Evolutionary conservation across 1,140 invertebrate species (phyloP).

Genomic region (Drosophila teissieri): DNA sequence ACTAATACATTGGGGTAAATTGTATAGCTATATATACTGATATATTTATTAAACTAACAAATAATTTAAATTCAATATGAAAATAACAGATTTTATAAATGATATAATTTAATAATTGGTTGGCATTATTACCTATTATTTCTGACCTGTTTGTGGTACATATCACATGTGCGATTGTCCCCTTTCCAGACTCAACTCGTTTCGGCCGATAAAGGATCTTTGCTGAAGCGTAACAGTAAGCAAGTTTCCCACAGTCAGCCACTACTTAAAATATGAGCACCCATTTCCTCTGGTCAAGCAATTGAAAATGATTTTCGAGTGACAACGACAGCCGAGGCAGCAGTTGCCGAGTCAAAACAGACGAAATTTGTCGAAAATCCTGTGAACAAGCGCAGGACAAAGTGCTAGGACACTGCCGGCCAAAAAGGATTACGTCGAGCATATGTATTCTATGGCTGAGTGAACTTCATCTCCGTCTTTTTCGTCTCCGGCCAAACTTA

Average conservation of each 20-base stretch:
- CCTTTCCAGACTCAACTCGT: neutral
- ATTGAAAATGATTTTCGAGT: slow-evolving; percentile 73
- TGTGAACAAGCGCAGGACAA: slow-evolving; percentile 79
- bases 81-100: neutral
- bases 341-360: slow-evolving; percentile 70
- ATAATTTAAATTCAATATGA: neutral
- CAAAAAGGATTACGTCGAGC: slow-evolving; percentile 82
- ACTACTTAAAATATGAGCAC: slow-evolving; percentile 81
- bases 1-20: no score
- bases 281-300: slow-evolving; percentile 78
- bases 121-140: neutral
- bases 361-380: slow-evolving; percentile 79
- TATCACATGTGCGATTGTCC: slow-evolving; percentile 12
- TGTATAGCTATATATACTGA: neutral
- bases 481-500: slow-evolving; percentile 58
- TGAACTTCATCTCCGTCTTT: slow-evolving; percentile 44
- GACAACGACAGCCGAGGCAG: slow-evolving; percentile 26
- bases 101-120: no score
- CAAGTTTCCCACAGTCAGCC: slow-evolving; percentile 56
- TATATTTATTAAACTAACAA: neutral
- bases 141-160: neutral
- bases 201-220: slow-evolving; percentile 31
- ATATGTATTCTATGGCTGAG: slow-evolving; percentile 75
- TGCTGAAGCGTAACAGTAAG: slow-evolving; percentile 78
- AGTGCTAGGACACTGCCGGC: slow-evolving; percentile 67